A percentile compares a stretch with the other conserved stretches of the same genome.
Evolutionary conservation across 64 coral and sea anemone genomes (phyloP).

Genomic region (Stichodactyla helianthus): DNA sequence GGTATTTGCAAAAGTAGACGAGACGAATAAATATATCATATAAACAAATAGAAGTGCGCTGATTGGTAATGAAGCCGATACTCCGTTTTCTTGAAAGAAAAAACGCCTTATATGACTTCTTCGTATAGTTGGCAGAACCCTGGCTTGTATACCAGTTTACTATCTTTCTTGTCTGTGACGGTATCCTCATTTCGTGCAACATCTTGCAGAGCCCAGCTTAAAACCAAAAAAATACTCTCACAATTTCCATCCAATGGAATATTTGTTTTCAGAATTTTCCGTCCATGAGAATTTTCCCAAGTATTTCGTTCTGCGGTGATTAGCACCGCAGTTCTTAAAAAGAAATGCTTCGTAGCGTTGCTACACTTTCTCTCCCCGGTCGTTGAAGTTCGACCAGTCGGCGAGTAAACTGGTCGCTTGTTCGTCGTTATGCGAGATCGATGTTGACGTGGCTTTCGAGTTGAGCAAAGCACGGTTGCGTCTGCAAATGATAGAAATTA

Average conservation of each 20-base stretch:
- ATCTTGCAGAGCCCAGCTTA: not conserved
- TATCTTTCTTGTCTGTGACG: not conserved
- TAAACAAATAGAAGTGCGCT: not conserved
- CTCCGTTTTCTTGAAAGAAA: too few species aligned
- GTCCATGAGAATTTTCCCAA: not conserved
- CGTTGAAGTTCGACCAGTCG: constrained; percentile 16
- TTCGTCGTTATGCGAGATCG: not conserved
- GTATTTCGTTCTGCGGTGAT: too few species aligned
- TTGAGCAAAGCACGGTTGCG: not conserved
- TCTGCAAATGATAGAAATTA: not conserved
- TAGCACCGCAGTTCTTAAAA: too few species aligned
- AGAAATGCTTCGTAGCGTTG: not conserved
- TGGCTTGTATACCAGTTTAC: not conserved
- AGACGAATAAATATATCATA: not conserved
- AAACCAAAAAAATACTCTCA: not conserved
- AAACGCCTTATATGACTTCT: not conserved
- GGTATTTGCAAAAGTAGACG: not conserved
- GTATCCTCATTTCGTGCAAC: not conserved
- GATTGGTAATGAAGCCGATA: not conserved
- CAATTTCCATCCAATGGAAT: too few species aligned
- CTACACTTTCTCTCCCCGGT: constrained; percentile 27
- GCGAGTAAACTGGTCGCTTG: constrained; percentile 20
- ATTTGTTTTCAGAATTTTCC: not conserved
- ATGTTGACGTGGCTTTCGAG: constrained; percentile 12
- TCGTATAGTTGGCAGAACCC: not conserved